Evolutionary conservation across 2,113 vertebrate genomes (phyloP), one percentile per base, ranked within the genome.

Genomic region (Leucopsar rothschildi): DNA sequence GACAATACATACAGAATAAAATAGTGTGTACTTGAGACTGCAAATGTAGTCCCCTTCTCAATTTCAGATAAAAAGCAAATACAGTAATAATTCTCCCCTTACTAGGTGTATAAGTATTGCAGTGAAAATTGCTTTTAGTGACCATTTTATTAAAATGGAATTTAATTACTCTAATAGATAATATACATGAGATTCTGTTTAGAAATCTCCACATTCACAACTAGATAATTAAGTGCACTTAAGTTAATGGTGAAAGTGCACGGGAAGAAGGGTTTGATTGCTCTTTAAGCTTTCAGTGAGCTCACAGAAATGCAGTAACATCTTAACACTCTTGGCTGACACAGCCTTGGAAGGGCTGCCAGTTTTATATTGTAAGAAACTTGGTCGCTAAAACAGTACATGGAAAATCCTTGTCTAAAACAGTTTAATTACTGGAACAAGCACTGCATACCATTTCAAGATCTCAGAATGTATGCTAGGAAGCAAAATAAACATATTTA

Each of bases 401-500:
- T 53, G 42, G 22, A 80, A 82, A 95, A 91, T 66, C n/a, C 22
- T 50, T 68, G 15, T 84, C 80, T 91, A 37, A 82, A 94, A 60
- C 24, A 72, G 52, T 31, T 71, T 85, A 59, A 72, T 87, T 82
- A 76, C 53, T 79, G 82, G 63, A 91, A 84, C 44, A 52, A 87
- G 66, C 66, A 80, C 59, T 80, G 33, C 53, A 49, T 69, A 19
- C 59, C 21, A 24, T 42, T 80, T 80, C 15, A 42, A 23, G 70
- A 60, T 45, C 57, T 53, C 31, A 59, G n/a, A 82, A 49, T 19
- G 44, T 40, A 50, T 49, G 63, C 82, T 82, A 69, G n/a, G 33
- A 86, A 86, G 69, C 59, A 90, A 91, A 94, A 85, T 69, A 80
- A 96, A 88, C 75, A 45, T 56, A 68, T 25, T 65, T 77, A 77